These are phyloP conservation scores for Benthosema pterotum DNA, from an alignment of 2,797 vertebrate genomes.

Conservation along the genomic window DNA sequence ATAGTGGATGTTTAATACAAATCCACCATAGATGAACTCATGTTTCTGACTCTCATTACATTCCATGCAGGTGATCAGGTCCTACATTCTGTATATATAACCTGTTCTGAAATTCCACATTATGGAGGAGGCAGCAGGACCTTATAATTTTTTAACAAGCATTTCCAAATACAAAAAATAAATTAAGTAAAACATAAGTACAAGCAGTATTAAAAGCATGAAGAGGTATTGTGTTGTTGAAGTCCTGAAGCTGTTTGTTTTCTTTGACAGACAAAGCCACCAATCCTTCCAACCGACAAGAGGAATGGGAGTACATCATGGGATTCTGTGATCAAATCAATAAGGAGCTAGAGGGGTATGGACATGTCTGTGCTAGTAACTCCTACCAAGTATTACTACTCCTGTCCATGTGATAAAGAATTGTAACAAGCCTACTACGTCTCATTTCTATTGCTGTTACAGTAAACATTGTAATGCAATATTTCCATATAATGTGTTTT, in stretches of 20 bases:
- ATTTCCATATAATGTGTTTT: neutral
- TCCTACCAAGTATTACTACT: slow-evolving; percentile 2
- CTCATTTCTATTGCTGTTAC: neutral
- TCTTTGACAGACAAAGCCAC: slow-evolving; percentile 90
- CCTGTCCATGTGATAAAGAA: slow-evolving; percentile 15
- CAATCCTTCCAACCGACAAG: slow-evolving; percentile 91
- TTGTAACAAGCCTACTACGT: neutral
- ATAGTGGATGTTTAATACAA: too few species aligned
- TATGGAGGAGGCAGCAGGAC: too few species aligned
- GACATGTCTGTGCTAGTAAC: slow-evolving; percentile 5
- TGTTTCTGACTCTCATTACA: too few species aligned
- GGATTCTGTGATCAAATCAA: slow-evolving; percentile 97
- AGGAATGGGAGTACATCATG: slow-evolving; percentile 95
- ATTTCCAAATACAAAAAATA: too few species aligned
- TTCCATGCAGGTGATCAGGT: too few species aligned
- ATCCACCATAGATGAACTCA: too few species aligned
- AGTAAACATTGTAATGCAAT: slow-evolving; percentile 2
- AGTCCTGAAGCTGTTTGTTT: neutral
- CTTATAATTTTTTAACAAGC: too few species aligned
- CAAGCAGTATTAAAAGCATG: too few species aligned
- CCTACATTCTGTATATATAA: too few species aligned
- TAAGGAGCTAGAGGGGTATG: slow-evolving; percentile 94
- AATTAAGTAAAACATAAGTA: too few species aligned
- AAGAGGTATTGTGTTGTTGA: too few species aligned
- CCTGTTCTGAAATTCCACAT: too few species aligned